Percentiles rank a stretch among this genome's conserved stretches.
Evolutionary conservation across 2,113 vertebrate species (phyloP).

Genomic region (Xenopus borealis): DNA sequence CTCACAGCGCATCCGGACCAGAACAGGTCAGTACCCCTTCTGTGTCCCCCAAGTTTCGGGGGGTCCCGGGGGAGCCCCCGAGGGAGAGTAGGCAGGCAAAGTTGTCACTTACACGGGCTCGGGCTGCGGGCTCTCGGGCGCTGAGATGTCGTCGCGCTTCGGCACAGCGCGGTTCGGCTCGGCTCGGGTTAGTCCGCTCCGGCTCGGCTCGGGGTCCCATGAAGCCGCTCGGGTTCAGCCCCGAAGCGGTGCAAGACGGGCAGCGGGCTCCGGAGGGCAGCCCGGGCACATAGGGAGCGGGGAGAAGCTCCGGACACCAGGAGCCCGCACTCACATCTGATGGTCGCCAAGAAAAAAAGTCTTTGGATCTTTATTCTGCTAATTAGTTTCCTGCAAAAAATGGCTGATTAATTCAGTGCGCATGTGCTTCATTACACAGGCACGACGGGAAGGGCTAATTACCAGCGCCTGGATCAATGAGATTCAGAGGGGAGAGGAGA

Average conservation of each 20-base stretch:
- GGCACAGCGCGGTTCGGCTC: constrained; percentile 57
- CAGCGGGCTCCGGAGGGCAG: constrained; percentile 58
- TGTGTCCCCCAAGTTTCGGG: constrained; percentile 15
- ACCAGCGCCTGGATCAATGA: constrained; percentile 99
- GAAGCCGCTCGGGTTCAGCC: constrained; percentile 61
- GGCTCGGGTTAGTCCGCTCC: constrained; percentile 51
- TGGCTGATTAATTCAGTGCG: constrained; percentile 99
- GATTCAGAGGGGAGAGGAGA: constrained; percentile 88
- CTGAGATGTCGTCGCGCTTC: constrained; percentile 55
- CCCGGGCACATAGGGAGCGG: constrained; percentile 80
- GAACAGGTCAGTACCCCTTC: constrained; percentile 37
- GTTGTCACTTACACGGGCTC: constrained; percentile 92
- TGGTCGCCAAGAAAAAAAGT: constrained; percentile 97
- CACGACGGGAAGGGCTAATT: constrained; percentile 99
- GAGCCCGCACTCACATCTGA: constrained; percentile 82
- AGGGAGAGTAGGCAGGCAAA: constrained; percentile 43
- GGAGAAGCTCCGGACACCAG: constrained; percentile 52
- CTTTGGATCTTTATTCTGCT: constrained; percentile 99
- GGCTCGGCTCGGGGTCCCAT: constrained; percentile 53
- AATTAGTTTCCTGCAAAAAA: constrained; percentile 99
- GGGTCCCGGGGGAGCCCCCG: constrained; percentile 45
- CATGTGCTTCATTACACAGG: constrained; percentile 99
- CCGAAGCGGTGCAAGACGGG: constrained; percentile 55
- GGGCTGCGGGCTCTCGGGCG: constrained; percentile 60
- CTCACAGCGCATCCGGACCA: constrained; percentile 39